A percentile compares a stretch with the other conserved stretches of the same genome.
These are phyloP conservation scores for Neotoxoptera formosana DNA, from an alignment of 1,140 invertebrate species.

Conservation along the genomic window DNA sequence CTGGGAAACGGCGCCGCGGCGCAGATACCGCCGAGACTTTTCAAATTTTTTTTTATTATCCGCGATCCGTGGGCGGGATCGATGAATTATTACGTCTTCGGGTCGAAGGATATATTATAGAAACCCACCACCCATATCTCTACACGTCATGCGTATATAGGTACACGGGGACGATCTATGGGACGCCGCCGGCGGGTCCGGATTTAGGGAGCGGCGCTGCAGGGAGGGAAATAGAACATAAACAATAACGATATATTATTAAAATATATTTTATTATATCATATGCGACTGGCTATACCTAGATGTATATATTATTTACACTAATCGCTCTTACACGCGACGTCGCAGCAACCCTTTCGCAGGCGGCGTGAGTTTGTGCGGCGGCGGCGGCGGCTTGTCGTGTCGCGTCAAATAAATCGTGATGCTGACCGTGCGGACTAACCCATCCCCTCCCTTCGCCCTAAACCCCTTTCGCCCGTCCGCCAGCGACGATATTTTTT, in stretches of 20 bases:
- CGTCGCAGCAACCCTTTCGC: not conserved
- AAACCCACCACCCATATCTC: not conserved
- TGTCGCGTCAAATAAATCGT: slow-evolving; percentile 12
- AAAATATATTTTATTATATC: not conserved
- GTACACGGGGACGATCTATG: not conserved
- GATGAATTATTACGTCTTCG: not conserved
- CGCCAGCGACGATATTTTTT: not conserved
- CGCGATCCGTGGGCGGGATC: not conserved
- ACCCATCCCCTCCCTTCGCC: not conserved
- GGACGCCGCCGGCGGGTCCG: not conserved
- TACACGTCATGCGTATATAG: not conserved
- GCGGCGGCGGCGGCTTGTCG: not conserved
- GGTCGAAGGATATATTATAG: not conserved
- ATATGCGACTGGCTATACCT: no score
- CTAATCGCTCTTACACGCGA: not conserved
- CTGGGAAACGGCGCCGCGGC: not conserved
- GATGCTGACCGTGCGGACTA: not conserved
- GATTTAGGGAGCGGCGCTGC: not conserved
- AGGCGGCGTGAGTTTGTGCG: not conserved
- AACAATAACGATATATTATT: not conserved
- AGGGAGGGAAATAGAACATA: not conserved
- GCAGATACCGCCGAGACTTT: not conserved
- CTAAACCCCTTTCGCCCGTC: not conserved
- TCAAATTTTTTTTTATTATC: not conserved
- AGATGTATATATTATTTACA: not conserved